Evolutionary conservation across 2,113 vertebrate species (phyloP), one percentile per base, ranked within the genome.

Genomic region (Chelonoidis abingdonii): DNA sequence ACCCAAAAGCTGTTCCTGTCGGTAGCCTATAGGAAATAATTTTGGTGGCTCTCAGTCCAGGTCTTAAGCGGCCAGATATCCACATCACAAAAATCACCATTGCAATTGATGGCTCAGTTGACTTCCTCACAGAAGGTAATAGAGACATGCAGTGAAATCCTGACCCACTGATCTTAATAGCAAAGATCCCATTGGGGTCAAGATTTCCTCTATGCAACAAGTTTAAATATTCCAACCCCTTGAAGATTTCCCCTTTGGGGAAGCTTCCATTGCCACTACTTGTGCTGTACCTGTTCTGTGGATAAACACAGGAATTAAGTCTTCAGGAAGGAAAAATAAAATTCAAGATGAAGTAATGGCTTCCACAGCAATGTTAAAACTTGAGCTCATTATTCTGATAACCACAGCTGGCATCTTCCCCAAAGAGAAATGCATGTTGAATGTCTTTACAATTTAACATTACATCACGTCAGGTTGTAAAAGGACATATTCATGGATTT

Each of bases 391-490:
- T 38, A 2, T 65, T 93, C 92, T 93, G 8, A 89, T 97, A 95
- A 97, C 96, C 95, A 79, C 2, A 95, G 92, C 88, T 92, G 92
- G 83, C 96, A 97, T 95, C 96, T 97, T 47, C 93, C 94, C 49
- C 92, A 16, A 88, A 83, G 95, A 75, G 87, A 97, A 97, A 87
- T 3, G 83, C 49, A 41, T 1, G 16, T 24, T 86, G 83, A 22
- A 62, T 41, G 69, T 9, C 89, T 95, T 69, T 24, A 25, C 10
- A 44, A 41, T 24, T 76, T 75, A 31, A 82, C 29, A 1, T 8
- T 69, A 8, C 53, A n/a, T 38, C 27, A 2, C 38, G 5, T 59
- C 24, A 14, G 22, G 2, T 44, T 31, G 54, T 47, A 16, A 90
- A 38, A 83, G 62, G 3, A 8, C 29, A 80, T 4, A 47, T n/a